These are phyloP conservation scores for Poeciliopsis occidentalis DNA, from an alignment of 2,113 vertebrate genomes.

Conservation along the genomic window DNA sequence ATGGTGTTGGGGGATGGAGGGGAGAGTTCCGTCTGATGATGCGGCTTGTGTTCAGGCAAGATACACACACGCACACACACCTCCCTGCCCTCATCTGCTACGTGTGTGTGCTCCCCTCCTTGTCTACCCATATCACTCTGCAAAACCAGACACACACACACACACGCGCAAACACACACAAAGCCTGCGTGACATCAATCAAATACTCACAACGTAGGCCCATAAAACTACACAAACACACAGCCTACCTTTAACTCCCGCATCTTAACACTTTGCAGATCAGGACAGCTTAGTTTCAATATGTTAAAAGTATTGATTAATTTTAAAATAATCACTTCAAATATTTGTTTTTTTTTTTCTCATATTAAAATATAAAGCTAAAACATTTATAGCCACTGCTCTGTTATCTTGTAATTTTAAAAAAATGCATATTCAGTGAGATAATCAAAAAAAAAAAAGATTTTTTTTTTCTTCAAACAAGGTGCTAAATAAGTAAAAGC, in stretches of 20 bases:
- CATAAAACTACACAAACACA: constrained; percentile 76
- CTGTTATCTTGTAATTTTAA: background rate
- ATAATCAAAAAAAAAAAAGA: background rate
- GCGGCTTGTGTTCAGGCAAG: constrained; percentile 74
- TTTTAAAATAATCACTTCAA: background rate
- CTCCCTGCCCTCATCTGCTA: constrained; percentile 60
- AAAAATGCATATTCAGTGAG: background rate
- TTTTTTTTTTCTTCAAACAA: constrained; percentile 33
- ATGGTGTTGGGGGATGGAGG: constrained; percentile 70
- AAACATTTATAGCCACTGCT: background rate
- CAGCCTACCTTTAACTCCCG: constrained; percentile 55
- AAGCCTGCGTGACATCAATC: constrained; percentile 71
- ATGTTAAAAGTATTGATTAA: background rate
- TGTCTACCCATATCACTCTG: constrained; percentile 60
- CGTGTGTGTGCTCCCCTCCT: constrained; percentile 51
- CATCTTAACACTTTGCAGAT: constrained; percentile 36
- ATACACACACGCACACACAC: constrained; percentile 21
- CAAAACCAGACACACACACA: constrained; percentile 71
- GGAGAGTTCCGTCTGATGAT: constrained; percentile 71
- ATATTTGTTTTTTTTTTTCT: background rate
- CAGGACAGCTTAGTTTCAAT: background rate
- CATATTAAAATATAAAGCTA: background rate
- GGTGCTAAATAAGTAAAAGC: constrained; percentile 55
- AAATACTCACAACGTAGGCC: constrained; percentile 60
- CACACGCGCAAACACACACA: constrained; percentile 67